phyloP scores from a whole-genome alignment of 2,113 vertebrate species.

The Eubucco bourcierii region DNA sequence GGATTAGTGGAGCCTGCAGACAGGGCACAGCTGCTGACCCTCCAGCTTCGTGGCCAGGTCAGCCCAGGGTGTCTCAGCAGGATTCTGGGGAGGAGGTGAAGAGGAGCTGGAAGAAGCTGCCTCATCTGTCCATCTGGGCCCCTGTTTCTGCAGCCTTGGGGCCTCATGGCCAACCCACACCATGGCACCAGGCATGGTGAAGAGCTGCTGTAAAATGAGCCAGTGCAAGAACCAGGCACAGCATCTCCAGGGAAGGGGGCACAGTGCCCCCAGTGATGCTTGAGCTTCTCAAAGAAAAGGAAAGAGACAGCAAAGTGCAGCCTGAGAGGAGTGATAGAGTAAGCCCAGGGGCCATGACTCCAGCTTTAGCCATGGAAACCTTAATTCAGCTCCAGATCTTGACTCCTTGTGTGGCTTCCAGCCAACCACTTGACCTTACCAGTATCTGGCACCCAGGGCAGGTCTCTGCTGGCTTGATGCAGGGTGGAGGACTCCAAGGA shows the following conservation, averaged over 20 bases:
- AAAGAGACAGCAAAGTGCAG: background rate
- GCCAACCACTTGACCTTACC: background rate
- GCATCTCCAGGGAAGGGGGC: background rate
- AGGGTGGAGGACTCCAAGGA: background rate
- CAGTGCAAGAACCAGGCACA: accelerated
- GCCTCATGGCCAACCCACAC: accelerated
- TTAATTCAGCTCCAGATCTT: background rate
- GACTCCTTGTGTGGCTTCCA: background rate
- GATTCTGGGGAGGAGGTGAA: accelerated
- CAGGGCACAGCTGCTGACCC: accelerated
- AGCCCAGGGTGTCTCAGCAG: background rate
- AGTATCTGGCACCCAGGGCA: background rate
- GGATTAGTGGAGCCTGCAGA: background rate
- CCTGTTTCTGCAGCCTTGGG: background rate
- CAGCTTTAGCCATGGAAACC: background rate
- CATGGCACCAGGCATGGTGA: accelerated
- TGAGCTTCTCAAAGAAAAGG: background rate
- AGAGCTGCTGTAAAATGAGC: accelerated
- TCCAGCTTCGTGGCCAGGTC: background rate
- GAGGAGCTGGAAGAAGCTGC: background rate
- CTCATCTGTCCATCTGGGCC: background rate
- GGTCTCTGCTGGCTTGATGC: background rate
- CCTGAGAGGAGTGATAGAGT: background rate
- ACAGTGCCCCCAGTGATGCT: background rate
- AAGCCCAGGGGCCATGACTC: background rate